Conservation (phyloP, 1,140 invertebrate species). For the Hylyphantes graminicola region DNA sequence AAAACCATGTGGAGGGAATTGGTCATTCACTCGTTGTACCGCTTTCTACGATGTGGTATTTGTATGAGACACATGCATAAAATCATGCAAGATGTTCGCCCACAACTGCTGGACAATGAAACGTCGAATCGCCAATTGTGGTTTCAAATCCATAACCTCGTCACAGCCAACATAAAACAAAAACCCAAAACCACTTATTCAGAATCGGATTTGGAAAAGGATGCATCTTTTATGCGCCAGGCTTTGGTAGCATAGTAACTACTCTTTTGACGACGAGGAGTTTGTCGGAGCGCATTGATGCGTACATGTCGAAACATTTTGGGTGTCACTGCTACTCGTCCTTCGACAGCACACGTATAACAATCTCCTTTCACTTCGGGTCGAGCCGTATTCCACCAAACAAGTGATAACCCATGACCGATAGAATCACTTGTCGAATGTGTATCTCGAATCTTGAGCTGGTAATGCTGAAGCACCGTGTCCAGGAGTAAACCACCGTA, state of each 20-base stretch:
- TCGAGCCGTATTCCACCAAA: background rate
- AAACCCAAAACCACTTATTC: background rate
- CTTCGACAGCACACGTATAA: background rate
- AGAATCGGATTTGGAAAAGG: background rate
- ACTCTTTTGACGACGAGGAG: background rate
- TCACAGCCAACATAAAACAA: background rate
- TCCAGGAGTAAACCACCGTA: background rate
- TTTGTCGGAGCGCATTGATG: background rate
- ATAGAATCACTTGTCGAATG: background rate
- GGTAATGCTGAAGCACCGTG: background rate
- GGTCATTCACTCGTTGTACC: background rate
- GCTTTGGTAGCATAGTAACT: background rate
- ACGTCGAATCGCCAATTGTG: background rate
- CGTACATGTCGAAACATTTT: background rate
- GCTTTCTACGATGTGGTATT: background rate
- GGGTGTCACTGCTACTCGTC: background rate
- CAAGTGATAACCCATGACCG: background rate
- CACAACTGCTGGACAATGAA: background rate
- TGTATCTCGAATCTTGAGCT: background rate
- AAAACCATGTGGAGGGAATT: background rate
- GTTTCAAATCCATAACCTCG: slow-evolving; percentile 1
- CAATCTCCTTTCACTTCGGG: background rate
- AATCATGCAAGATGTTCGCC: background rate
- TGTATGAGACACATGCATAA: slow-evolving; percentile 5
- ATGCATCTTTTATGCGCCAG: background rate